A percentile compares a stretch with the other conserved stretches of the same genome.
Evolutionary conservation across 2,797 vertebrate genomes (phyloP).

Genomic region (Sebastiscus tertius): DNA sequence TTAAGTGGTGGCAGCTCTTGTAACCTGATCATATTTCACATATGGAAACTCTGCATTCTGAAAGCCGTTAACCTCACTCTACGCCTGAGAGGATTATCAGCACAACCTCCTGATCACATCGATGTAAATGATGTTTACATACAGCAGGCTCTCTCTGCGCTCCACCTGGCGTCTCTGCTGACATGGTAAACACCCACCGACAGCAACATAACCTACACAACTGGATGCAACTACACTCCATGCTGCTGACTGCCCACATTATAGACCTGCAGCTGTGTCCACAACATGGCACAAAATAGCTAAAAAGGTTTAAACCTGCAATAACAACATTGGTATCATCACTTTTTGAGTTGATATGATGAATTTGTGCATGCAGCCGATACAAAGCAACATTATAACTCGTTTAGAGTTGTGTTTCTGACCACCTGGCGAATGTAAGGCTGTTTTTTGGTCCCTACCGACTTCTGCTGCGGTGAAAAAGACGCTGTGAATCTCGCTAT

Average conservation of each 20-base stretch:
- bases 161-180: slow-evolving; percentile 54
- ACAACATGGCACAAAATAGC: background rate
- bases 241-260: slow-evolving; percentile 1
- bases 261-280: slow-evolving; percentile 20
- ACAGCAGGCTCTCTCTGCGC: slow-evolving; percentile 23
- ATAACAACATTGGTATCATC: background rate
- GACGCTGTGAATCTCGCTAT: too few species aligned
- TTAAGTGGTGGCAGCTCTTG: slow-evolving; percentile 14
- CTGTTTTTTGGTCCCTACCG: too few species aligned
- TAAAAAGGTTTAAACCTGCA: background rate
- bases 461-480: too few species aligned
- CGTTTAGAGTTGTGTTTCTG: too few species aligned
- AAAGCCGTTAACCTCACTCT: background rate
- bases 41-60: background rate
- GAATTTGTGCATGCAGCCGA: too few species aligned
- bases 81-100: background rate
- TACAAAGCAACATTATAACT: too few species aligned
- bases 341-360: too few species aligned
- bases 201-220: slow-evolving; percentile 27
- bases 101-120: background rate
- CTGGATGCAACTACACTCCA: slow-evolving; percentile 10
- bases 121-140: slow-evolving; percentile 53
- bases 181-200: slow-evolving; percentile 61
- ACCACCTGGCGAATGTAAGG: too few species aligned
- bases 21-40: slow-evolving; percentile 27